Percentiles rank a stretch among this genome's conserved stretches.
phyloP scores from a whole-genome alignment of 2,888 invertebrate species.

The Eristalis intricaria region DNA sequence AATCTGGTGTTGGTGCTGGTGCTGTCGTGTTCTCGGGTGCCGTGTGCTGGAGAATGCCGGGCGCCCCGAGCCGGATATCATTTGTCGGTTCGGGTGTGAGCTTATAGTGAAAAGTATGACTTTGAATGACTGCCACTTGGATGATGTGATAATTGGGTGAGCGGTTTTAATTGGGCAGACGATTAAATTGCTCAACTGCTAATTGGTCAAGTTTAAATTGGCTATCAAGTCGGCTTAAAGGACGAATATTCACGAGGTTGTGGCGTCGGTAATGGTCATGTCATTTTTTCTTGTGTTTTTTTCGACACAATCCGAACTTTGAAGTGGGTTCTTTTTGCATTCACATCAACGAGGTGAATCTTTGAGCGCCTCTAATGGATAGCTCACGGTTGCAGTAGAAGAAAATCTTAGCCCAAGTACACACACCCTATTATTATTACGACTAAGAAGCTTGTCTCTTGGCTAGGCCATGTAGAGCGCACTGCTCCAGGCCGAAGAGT shows the following conservation, averaged over 20 bases:
- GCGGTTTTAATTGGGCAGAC: constrained; percentile 32
- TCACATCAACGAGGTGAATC: no score
- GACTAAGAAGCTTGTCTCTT: no score
- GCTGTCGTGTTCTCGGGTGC: background rate
- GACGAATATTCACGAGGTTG: background rate
- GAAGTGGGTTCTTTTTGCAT: no score
- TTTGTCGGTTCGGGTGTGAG: constrained; percentile 1
- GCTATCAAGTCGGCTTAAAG: background rate
- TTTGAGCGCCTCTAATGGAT: no score
- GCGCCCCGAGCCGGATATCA: background rate
- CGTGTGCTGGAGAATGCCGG: background rate
- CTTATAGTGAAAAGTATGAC: constrained; percentile 24
- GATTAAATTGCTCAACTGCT: background rate
- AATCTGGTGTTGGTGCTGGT: background rate
- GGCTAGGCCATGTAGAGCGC: no score
- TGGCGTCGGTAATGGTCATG: no score
- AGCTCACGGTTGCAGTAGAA: no score
- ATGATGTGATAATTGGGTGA: constrained; percentile 42
- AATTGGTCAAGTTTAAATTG: background rate
- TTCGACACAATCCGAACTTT: no score
- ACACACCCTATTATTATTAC: no score
- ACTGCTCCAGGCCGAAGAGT: no score
- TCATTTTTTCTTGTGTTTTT: no score
- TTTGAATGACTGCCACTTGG: background rate
- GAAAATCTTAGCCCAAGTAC: no score